Evolutionary conservation across 2,797 vertebrate genomes (phyloP).

Genomic region (Neomorphus geoffroyi): DNA sequence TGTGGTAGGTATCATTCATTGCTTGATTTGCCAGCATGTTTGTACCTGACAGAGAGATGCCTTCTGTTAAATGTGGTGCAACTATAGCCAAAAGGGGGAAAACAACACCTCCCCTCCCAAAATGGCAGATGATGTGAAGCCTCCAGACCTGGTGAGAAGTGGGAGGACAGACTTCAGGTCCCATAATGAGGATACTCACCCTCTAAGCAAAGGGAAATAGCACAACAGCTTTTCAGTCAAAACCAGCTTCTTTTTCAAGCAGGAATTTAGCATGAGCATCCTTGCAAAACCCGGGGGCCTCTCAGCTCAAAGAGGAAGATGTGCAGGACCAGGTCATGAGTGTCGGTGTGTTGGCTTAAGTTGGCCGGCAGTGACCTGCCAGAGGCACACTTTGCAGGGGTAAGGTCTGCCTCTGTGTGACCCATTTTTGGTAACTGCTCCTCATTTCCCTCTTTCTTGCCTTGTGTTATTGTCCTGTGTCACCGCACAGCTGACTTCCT

Average conservation of each 20-base stretch:
- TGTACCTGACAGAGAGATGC: neutral
- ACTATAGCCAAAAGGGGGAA: neutral
- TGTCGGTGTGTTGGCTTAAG: too few relatives aligned
- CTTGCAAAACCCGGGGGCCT: neutral
- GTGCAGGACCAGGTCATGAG: neutral
- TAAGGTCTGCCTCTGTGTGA: neutral
- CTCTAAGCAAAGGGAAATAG: neutral
- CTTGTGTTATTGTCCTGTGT: neutral
- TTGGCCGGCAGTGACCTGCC: neutral
- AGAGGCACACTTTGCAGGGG: neutral
- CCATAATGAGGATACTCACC: neutral
- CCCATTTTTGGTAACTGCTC: neutral
- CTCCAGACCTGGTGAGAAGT: neutral
- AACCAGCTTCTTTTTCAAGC: neutral
- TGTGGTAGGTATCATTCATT: constrained; percentile 49
- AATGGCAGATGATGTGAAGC: neutral
- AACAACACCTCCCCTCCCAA: neutral
- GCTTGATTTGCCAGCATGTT: neutral
- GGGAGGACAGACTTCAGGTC: neutral
- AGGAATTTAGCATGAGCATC: neutral
- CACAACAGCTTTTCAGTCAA: neutral
- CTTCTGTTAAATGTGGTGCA: neutral
- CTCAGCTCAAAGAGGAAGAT: neutral
- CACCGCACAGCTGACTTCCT: neutral
- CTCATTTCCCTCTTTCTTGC: neutral